Evolutionary conservation across 2,113 vertebrate species (phyloP).

Genomic region (Pagrus major): DNA sequence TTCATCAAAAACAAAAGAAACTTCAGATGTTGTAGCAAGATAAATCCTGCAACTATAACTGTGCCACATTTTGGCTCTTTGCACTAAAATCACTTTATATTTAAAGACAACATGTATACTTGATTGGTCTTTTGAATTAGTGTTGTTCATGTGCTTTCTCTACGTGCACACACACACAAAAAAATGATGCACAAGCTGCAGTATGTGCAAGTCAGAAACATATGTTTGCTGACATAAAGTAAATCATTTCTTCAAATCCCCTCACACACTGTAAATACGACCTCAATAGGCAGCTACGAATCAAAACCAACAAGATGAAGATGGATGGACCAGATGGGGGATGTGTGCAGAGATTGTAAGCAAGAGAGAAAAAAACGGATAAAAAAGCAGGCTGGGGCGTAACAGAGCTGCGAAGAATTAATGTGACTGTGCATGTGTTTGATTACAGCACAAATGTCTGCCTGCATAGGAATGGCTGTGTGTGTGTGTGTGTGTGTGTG

Average conservation of each 20-base stretch:
- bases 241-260: conserved; percentile 35
- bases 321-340: conserved; percentile 26
- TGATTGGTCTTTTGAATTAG: not conserved
- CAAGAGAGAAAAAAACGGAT: conserved; percentile 18
- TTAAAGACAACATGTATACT: not conserved
- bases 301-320: conserved; percentile 44
- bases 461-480: not conserved
- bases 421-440: conserved; percentile 23
- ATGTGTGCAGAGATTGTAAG: conserved; percentile 30
- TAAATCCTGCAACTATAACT: not conserved
- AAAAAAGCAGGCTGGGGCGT: conserved; percentile 12
- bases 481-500: not conserved
- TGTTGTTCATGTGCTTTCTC: not conserved
- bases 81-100: not conserved
- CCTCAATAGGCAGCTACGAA: conserved; percentile 34
- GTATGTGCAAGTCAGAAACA: not conserved
- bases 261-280: conserved; percentile 24
- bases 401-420: conserved; percentile 15
- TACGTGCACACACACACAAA: not conserved
- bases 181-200: not conserved
- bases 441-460: conserved; percentile 15
- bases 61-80: conserved; percentile 4
- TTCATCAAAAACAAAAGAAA: not conserved
- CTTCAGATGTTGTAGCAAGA: not conserved
- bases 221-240: conserved; percentile 41